Evolutionary conservation across 2,113 vertebrate species (phyloP), one percentile per base, ranked within the genome.

Genomic region (Anas platyrhynchos): DNA sequence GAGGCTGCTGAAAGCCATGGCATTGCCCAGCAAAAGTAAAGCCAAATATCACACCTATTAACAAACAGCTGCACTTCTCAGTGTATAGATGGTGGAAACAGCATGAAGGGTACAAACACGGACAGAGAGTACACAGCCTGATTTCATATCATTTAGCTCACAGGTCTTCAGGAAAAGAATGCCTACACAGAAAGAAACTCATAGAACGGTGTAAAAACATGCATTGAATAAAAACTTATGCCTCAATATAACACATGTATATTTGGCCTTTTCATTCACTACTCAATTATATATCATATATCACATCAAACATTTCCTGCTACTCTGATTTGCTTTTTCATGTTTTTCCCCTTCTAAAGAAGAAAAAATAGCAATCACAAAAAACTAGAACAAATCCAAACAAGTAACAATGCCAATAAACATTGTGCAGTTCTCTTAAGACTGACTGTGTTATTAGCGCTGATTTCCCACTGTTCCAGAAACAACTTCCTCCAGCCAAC

Each of bases 1-100:
- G 92, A 97, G 91, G 69, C 94, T 94, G 76, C 80, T 72, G 58
- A 54, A 88, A 76, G 79, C 52, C 84, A 91, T 48, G 38, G 56
- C 11, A 26, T 11, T 4, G 12, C 21, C 54, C 9, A 58, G 58
- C 78, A 80, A 58, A 21, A 76, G 50, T n/a, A 87, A 92, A 36
- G 7, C 29, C 68, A 65, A 61, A 17, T 27, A 61, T 18, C 34
- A 52, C 36, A 86, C 16, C 73, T 71, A 21, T 13, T n/a, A 38
- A 50, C 41, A 72, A 93, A 83, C 36, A 74, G 38, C 41, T 83
- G 50, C 26, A 0, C 27, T 43, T 36, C 84, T 76, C 59, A 73
- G 7, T 21, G 22, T 26, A 20, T 62, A 76, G 13, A 22, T 3
- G 22, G 13, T 48, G 52, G 23, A 50, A 79, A 76, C 38, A 76